Base-by-base conservation (phyloP, 1,140 invertebrate species). In the Euwallacea similis region DNA sequence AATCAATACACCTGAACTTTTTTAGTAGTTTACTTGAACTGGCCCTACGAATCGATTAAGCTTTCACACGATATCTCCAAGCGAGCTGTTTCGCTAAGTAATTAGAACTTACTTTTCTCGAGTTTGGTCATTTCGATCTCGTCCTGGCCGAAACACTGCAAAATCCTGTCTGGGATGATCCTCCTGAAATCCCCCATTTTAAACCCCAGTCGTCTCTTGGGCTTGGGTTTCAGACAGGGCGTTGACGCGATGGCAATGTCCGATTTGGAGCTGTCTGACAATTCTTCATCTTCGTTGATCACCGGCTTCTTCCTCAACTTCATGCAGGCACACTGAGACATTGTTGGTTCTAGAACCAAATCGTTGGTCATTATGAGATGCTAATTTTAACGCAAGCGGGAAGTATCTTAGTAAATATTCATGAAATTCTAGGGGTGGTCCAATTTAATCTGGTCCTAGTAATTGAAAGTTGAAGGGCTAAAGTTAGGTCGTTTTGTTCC, bases 101-200 rank as follows among this genome's bases (percentile, higher is more conserved):
- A 3, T 47, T 21, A 9, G 50, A 72, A 89, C 88, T 88, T 81
- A 90, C 88, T 88, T 84, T 87, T 84, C 81, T 89, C 88, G 61
- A 87, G 86, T 79, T 88, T 88, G 8, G 88, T 88, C 86, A 88
- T 89, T 81, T 87, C 88, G 77, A 87, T 85, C 73, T 87, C 86
- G 73, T 79, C 75, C 43, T 78, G 77, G 42, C 73, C 71, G 54
- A 77, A 74, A 59, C 76, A 77, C 54, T 66, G 71, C 46, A 76
- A 60, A 4, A 77, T 74, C 33, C 68, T 76, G 54, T 76, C 75
- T 7, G 76, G 76, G 47, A 77, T 74, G 15, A 71, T 63, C 50
- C 69, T 67, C 43, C 71, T 53, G 10, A 75, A 50, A n/a, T 73
- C 72, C 13, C 69, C 69, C 7, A 71, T 54, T 56, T 73, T 73